Evolutionary conservation across 2,113 vertebrate genomes (phyloP), one percentile per base, ranked within the genome.

Genomic region (Eurypyga helias): DNA sequence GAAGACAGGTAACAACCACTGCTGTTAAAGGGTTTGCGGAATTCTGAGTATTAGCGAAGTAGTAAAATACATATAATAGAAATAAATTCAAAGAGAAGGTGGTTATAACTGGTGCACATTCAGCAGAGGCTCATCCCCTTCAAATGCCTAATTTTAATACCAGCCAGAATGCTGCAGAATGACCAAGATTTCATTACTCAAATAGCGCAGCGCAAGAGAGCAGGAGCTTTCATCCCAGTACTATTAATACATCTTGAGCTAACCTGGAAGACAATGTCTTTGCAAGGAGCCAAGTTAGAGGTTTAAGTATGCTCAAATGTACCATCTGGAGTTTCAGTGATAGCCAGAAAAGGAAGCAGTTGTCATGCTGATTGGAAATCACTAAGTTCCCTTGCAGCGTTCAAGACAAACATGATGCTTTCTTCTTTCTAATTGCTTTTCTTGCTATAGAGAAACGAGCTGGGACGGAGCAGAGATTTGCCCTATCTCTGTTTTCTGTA

Each of bases 321-420:
- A 90, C 94, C 96, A 98, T 98, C 96, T 97, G 96, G 94, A 97
- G 84, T 62, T 58, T 7, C 87, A 31, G 90, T 2, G 92, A 95
- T 64, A 95, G 95, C 89, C 94, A 96, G 94, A 10, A 83, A 96
- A 88, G 97, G 96, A 97, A 97, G 93, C 93, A 71, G 69, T 89
- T 93, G 94, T 90, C 97, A 69, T 6, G 69, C 80, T 93, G 96
- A 54, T 26, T 61, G 83, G 72, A 64, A 81, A 87, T 45, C 90
- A 95, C 18, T 61, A 92, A 76, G 36, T 87, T 93, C 72, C 79
- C 67, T 62, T 4, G 3, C 34, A 51, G 49, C 1, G 0, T 52
- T 70, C 8, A 55, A 75, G 79, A 58, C 89, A 65, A 93, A 66
- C 11, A 6, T 0, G 13, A 28, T 13, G 2, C n/a, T 60, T 76